Conservation (phyloP, 2,888 invertebrate genomes). For the Cataglyphis altisquamis region DNA sequence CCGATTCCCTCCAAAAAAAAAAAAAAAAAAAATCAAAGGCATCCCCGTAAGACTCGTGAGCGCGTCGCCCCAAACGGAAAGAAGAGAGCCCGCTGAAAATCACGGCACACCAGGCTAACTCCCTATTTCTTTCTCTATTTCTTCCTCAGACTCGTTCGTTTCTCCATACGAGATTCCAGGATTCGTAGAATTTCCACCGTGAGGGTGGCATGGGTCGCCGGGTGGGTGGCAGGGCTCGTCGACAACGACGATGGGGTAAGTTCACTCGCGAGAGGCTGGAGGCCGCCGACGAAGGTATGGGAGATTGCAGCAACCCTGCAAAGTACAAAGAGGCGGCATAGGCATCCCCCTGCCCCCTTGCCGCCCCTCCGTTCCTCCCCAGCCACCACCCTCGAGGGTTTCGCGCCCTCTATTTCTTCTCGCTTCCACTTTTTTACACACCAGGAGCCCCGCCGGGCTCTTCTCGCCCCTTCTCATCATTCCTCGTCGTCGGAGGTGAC, state of each 20-base stretch:
- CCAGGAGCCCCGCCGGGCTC: constrained; percentile 45
- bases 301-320: constrained; percentile 75
- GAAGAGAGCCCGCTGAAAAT: constrained; percentile 65
- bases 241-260: constrained; percentile 64
- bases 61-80: constrained; percentile 53
- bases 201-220: constrained; percentile 61
- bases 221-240: constrained; percentile 46
- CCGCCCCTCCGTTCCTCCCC: constrained; percentile 31
- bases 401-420: constrained; percentile 55
- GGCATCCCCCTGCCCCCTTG: constrained; percentile 68
- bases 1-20: constrained; percentile 74
- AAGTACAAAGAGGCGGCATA: constrained; percentile 80
- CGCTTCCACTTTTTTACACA: constrained; percentile 49
- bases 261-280: constrained; percentile 68
- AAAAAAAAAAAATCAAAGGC: constrained; percentile 75
- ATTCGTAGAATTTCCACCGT: constrained; percentile 73
- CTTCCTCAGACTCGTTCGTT: constrained; percentile 56
- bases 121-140: constrained; percentile 40
- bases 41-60: constrained; percentile 58
- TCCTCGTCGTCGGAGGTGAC: constrained; percentile 79
- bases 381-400: constrained; percentile 43
- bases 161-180: constrained; percentile 75
- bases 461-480: constrained; percentile 59
- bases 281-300: constrained; percentile 71
- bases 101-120: constrained; percentile 61